A percentile compares a stretch with the other conserved stretches of the same genome.
Conservation (phyloP, 2,888 invertebrate species). For the Automeris io region DNA sequence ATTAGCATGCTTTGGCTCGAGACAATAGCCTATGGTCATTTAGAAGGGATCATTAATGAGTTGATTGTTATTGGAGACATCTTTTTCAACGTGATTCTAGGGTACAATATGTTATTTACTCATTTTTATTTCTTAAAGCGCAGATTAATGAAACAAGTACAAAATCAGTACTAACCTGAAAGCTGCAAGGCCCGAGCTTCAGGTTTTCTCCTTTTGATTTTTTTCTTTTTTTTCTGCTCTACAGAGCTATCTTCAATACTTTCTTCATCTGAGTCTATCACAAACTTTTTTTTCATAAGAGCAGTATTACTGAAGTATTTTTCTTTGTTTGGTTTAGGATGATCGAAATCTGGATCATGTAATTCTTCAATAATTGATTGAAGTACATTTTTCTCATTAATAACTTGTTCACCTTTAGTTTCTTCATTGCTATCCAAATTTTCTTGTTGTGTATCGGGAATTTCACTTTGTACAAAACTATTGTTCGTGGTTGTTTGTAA, state of each 20-base stretch:
- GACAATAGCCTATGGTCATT: too few species aligned
- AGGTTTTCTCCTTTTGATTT: conserved; percentile 45
- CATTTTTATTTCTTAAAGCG: neutral
- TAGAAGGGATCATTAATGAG: too few species aligned
- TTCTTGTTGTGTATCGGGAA: conserved; percentile 6
- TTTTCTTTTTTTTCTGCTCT: conserved; percentile 44
- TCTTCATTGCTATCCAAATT: conserved; percentile 9
- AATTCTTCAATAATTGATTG: conserved; percentile 59
- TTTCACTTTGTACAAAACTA: conserved; percentile 12
- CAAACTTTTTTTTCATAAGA: conserved; percentile 48
- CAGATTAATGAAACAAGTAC: neutral
- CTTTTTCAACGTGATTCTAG: too few species aligned
- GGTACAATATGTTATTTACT: too few species aligned
- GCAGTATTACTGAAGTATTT: conserved; percentile 17
- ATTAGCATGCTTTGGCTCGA: too few species aligned
- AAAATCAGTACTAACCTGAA: conserved; percentile 42
- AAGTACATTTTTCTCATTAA: conserved; percentile 24
- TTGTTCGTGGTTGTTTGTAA: conserved; percentile 9
- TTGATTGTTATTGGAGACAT: too few species aligned
- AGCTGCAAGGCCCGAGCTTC: conserved; percentile 57
- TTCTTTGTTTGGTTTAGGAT: conserved; percentile 39
- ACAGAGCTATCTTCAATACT: conserved; percentile 19
- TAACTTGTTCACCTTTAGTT: conserved; percentile 8
- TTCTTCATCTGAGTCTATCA: conserved; percentile 65
- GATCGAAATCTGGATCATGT: conserved; percentile 45